Evolutionary conservation across 2,888 invertebrate species (phyloP).

Genomic region (Euclidia mi): DNA sequence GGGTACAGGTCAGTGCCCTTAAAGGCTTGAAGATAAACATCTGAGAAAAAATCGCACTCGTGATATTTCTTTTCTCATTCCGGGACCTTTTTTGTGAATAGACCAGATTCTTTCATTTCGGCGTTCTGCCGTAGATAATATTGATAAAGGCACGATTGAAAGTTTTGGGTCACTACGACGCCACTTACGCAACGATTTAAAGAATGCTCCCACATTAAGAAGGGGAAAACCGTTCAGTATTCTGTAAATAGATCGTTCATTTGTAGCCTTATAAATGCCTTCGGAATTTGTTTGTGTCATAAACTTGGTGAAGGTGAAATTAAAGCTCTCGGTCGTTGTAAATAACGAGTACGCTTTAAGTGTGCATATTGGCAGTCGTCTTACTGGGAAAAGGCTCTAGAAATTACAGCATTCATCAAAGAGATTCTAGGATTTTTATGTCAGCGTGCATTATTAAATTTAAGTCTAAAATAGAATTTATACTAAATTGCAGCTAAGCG

Average conservation of each 20-base stretch:
- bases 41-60: slow-evolving; percentile 77
- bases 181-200: too few relatives aligned
- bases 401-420: too few relatives aligned
- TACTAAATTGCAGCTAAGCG: too few relatives aligned
- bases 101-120: slow-evolving; percentile 79
- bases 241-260: slow-evolving; percentile 26
- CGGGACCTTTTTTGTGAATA: slow-evolving; percentile 78
- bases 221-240: slow-evolving; percentile 36
- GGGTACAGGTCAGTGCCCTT: slow-evolving; percentile 51
- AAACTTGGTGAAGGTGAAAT: slow-evolving; percentile 20
- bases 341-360: background rate
- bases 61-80: slow-evolving; percentile 79
- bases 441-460: too few relatives aligned
- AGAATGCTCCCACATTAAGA: slow-evolving; percentile 52
- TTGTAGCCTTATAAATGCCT: slow-evolving; percentile 26
- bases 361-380: background rate
- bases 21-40: slow-evolving; percentile 79
- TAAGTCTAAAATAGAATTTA: too few relatives aligned
- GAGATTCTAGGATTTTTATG: too few relatives aligned
- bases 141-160: slow-evolving; percentile 74
- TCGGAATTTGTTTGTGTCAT: slow-evolving; percentile 23
- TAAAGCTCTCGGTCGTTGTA: slow-evolving; percentile 9
- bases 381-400: background rate
- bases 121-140: slow-evolving; percentile 76
- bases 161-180: too few relatives aligned